Base-by-base conservation (phyloP, 2,888 invertebrate genomes). In the Lobophora halterata region DNA sequence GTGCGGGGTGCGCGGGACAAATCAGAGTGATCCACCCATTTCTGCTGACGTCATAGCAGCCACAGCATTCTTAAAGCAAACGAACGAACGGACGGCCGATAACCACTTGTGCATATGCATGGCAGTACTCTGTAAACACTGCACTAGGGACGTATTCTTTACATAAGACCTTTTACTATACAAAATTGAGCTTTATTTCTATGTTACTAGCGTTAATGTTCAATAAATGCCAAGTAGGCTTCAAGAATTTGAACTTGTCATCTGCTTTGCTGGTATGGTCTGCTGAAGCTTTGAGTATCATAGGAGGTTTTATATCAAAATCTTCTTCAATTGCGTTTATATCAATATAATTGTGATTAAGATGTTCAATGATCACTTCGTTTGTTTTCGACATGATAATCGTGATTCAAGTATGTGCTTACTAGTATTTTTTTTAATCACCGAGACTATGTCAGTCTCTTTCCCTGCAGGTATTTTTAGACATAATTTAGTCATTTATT, bases 21-120 rank as follows among this genome's bases (percentile, higher is more conserved):
- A n/a, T n/a, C n/a, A n/a, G n/a, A n/a, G n/a, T n/a, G n/a, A n/a
- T n/a, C n/a, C n/a, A n/a, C n/a, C n/a, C n/a, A n/a, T n/a, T n/a
- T n/a, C n/a, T n/a, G n/a, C n/a, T n/a, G n/a, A n/a, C n/a, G n/a
- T n/a, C n/a, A n/a, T n/a, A n/a, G n/a, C n/a, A n/a, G n/a, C n/a
- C n/a, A n/a, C n/a, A n/a, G n/a, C n/a, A n/a, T n/a, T n/a, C n/a
- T n/a, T n/a, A 81, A 79, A 82, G 80, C 79, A 86, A 85, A 85
- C 51, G 71, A 58, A 72, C 70, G 66, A 66, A 71, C 79, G 70
- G 71, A 72, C 78, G 67, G 60, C 69, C 72, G 79, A 80, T 83
- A 83, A 80, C 80, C 72, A 73, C 78, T 77, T 76, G 78, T 66
- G 78, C 79, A 82, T 79, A 81, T 80, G 79, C 79, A 81, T 71